phyloP scores from a whole-genome alignment of 2,113 vertebrate species.

The Podarcis raffonei region DNA sequence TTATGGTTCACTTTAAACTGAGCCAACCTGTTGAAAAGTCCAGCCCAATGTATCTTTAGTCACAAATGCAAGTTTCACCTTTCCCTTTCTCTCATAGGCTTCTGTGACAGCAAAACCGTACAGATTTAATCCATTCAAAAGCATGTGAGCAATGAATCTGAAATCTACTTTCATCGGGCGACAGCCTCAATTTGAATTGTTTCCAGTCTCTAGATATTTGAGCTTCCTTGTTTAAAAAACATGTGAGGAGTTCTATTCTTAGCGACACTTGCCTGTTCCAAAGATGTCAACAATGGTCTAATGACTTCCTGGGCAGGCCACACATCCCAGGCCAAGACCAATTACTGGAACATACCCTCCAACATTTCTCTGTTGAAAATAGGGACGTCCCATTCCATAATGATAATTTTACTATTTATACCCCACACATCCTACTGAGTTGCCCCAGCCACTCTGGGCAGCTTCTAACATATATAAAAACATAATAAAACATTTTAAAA shows the following conservation, averaged over 20 bases:
- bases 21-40: background rate
- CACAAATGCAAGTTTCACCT: background rate
- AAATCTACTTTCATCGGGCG: background rate
- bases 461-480: no score
- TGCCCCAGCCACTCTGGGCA: no score
- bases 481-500: no score
- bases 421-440: no score
- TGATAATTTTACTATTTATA: no score
- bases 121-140: background rate
- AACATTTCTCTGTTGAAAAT: no score
- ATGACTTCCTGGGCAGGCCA: conserved; percentile 31
- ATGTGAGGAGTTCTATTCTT: background rate
- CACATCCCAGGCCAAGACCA: conserved; percentile 33
- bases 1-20: background rate
- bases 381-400: no score
- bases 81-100: background rate
- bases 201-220: background rate
- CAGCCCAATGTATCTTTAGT: background rate
- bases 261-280: background rate
- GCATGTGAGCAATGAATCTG: background rate
- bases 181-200: background rate
- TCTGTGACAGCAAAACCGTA: background rate
- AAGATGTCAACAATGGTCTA: background rate
- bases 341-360: conserved; percentile 10
- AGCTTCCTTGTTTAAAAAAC: background rate